These are phyloP conservation scores for Drosophila meridiana DNA, from an alignment of 2,888 invertebrate genomes.

Conservation along the genomic window DNA sequence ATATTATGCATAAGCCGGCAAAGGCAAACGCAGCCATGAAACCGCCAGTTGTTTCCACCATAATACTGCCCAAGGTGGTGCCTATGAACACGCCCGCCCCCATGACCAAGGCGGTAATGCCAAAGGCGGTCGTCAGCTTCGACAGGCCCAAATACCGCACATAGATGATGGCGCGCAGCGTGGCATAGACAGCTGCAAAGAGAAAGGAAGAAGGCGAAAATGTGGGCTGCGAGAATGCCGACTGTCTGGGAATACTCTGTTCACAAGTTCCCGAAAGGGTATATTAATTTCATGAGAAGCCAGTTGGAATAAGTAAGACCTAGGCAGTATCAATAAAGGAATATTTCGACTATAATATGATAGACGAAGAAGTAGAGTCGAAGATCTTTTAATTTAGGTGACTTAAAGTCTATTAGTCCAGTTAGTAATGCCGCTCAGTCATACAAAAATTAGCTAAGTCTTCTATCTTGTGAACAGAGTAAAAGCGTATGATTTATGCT, in stretches of 20 bases:
- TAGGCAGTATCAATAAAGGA: background rate
- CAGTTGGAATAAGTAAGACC: background rate
- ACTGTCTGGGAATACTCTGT: slow-evolving; percentile 4
- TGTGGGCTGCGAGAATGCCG: background rate
- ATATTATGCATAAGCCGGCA: slow-evolving; percentile 76
- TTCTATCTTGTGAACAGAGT: slow-evolving; percentile 2
- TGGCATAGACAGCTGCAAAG: slow-evolving; percentile 89
- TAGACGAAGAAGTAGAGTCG: too few species aligned
- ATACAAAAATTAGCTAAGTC: background rate
- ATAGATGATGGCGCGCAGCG: slow-evolving; percentile 90
- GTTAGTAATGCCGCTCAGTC: background rate
- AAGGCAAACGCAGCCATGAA: slow-evolving; percentile 70
- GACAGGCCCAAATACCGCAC: slow-evolving; percentile 91
- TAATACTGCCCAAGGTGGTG: slow-evolving; percentile 83
- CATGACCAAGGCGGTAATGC: slow-evolving; percentile 90
- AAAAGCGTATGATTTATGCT: background rate
- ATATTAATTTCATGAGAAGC: background rate
- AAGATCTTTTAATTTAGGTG: too few species aligned
- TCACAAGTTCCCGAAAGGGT: background rate
- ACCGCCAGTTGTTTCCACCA: slow-evolving; percentile 63
- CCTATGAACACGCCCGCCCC: slow-evolving; percentile 90
- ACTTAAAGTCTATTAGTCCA: too few species aligned
- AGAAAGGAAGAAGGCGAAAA: background rate
- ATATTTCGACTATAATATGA: background rate
- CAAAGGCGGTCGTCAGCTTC: slow-evolving; percentile 92